phyloP scores from a whole-genome alignment of 2,113 vertebrate genomes.

The Phalacrocorax aristotelis region DNA sequence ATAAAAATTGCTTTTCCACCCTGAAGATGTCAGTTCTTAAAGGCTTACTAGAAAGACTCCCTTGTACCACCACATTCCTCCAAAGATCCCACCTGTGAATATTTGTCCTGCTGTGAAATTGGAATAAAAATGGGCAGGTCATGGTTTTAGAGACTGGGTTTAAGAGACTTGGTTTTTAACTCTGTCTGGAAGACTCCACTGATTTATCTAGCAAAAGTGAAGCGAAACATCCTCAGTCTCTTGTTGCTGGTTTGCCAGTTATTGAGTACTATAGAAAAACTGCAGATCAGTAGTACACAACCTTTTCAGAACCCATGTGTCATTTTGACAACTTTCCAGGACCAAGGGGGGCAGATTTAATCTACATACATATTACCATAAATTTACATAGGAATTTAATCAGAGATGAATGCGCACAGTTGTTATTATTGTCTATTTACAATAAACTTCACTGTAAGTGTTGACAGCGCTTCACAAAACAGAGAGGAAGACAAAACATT shows the following conservation, averaged over 20 bases:
- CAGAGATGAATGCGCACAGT: slow-evolving; percentile 40
- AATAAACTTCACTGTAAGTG: slow-evolving; percentile 65
- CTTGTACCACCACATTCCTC: not conserved
- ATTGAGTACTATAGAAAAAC: not conserved
- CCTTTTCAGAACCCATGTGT: slow-evolving; percentile 58
- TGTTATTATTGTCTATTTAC: slow-evolving; percentile 71
- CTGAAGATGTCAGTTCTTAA: not conserved
- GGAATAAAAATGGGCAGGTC: not conserved
- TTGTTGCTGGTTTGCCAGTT: not conserved
- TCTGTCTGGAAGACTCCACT: not conserved
- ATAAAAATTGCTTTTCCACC: not conserved
- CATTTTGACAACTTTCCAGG: slow-evolving; percentile 56
- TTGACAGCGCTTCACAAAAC: slow-evolving; percentile 58
- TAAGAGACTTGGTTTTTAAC: not conserved
- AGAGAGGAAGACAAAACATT: slow-evolving; percentile 48
- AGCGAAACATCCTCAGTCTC: not conserved
- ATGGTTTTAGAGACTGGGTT: not conserved
- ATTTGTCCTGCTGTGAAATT: not conserved
- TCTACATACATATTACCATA: slow-evolving; percentile 57
- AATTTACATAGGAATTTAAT: slow-evolving; percentile 62
- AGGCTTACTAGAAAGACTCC: not conserved
- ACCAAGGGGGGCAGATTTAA: slow-evolving; percentile 42
- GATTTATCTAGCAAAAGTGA: not conserved
- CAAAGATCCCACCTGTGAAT: not conserved
- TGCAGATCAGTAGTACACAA: slow-evolving; percentile 21